Conservation (phyloP, 1,140 invertebrate genomes). For the Anastrepha ludens region DNA sequence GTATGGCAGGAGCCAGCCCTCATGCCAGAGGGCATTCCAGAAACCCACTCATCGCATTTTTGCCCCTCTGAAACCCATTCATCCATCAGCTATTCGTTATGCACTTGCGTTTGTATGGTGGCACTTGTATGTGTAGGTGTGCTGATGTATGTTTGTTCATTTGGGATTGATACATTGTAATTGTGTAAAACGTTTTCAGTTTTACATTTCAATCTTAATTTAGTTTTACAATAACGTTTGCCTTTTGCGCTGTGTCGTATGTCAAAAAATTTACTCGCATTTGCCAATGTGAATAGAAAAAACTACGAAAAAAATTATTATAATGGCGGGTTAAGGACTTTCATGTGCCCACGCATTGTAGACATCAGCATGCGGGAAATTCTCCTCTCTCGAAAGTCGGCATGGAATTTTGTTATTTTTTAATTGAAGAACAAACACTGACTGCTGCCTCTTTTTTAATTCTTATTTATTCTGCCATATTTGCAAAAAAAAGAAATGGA, state of each 20-base stretch:
- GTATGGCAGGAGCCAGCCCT: neutral
- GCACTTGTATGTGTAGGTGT: neutral
- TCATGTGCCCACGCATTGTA: neutral
- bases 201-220: conserved; percentile 75
- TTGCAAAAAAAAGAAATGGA: neutral
- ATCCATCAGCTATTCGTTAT: neutral
- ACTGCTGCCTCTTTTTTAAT: conserved; percentile 5
- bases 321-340: conserved; percentile 47
- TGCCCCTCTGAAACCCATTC: neutral
- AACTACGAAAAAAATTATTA: neutral
- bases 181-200: conserved; percentile 74
- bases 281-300: neutral
- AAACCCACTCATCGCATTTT: neutral
- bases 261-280: too few relatives aligned
- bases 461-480: neutral
- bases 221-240: conserved; percentile 72
- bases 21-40: neutral
- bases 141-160: conserved; percentile 11
- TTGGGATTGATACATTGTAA: conserved; percentile 58
- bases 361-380: neutral
- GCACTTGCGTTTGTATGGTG: neutral
- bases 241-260: conserved; percentile 48
- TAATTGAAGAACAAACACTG: conserved; percentile 48
- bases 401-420: conserved; percentile 38
- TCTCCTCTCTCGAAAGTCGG: neutral